Base-by-base conservation (phyloP, 37 sponge, comb jelly and placozoan genomes). In the Dysidea cf. avara region DNA sequence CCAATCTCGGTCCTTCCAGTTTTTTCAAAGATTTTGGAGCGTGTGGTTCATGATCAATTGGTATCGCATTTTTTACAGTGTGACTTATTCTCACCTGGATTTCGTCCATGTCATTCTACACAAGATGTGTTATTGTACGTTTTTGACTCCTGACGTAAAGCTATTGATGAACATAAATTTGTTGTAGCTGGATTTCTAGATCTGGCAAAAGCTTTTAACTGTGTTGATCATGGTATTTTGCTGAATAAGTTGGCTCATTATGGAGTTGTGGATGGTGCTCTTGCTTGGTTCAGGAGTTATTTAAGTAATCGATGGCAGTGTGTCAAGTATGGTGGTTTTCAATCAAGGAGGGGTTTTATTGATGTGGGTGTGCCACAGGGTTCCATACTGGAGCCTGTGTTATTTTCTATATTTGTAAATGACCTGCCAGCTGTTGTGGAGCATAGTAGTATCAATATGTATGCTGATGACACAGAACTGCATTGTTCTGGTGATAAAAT, bases 331-430 rank as follows among this genome's bases (percentile, higher is more conserved):
- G 64, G 39, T 52, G 52, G 20, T 32, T 34, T 20, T 5, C 43
- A 20, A 2, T 61, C 54, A 1, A 21, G 30, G 7, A 69, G 80
- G 80, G 46, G 39, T 34, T 18, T 30, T 1, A n/a, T 80, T 20
- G 2, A 6, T 16, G 58, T 36, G 12, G 79, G 79, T 39, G 80
- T 80, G 17, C 80, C 80, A 38, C 80, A 70, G 21, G 71, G 71
- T 2, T 68, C 69, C 0, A 58, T 80, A 11, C 43, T 78, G 34
- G 79, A 69, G 24, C 79, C 79, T 36, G 60, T 78, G 1, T 32
- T 78, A 1, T 78, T 78, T 56, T 17, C 29, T 11, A 39, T 78
- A 29, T n/a, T n/a, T n/a, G n/a, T n/a, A n/a, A n/a, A n/a, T n/a
- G n/a, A n/a, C n/a, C n/a, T n/a, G n/a, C n/a, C n/a, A n/a, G n/a